Base-by-base conservation (phyloP, 2,888 invertebrate genomes). In the Tridacna gigas region DNA sequence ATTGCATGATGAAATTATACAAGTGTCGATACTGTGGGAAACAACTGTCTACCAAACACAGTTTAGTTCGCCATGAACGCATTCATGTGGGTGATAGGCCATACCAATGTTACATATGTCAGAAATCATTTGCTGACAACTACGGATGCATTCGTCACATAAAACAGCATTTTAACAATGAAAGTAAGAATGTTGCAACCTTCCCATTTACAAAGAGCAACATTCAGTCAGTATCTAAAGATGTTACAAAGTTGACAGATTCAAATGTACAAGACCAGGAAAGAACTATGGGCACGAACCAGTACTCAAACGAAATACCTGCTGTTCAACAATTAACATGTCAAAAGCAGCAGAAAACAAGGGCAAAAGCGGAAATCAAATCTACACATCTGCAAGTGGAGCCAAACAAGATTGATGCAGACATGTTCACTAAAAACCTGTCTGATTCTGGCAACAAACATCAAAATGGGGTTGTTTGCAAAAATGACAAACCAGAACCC, bases 1-100 rank as follows among this genome's bases (percentile, higher is more conserved):
- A 85, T 45, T 85, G 87, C 48, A 84, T 87, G 87, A 83, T 82
- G 87, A 87, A 87, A 71, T 67, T 87, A 20, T 87, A 85, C 51
- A 84, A 85, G 63, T 87, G 87, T 74, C 79, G 85, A 11, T 87
- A 81, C 77, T 87, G 87, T 79, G 84, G 83, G 22, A 87, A 82
- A 76, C 87, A 85, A 77, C 60, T 87, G 9, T 83, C 84, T 0
- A 82, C 87, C 28, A 79, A 82, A 22, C 77, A 83, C 26, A 84
- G 83, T 67, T 67, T 87, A 1, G 81, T 83, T n/a, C 74, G 87
- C 2, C 87, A 87, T 74, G 84, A 85, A 51, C 66, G 88, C n/a
- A 82, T 88, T 12, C 88, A 88, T 47, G 77, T 75, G 22, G 86
- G 88, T 15, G 82, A 86, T 26, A 37, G 84, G n/a, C 88, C 88